phyloP scores from a whole-genome alignment of 2,888 invertebrate species.

The Drosophila suboccidentalis region DNA sequence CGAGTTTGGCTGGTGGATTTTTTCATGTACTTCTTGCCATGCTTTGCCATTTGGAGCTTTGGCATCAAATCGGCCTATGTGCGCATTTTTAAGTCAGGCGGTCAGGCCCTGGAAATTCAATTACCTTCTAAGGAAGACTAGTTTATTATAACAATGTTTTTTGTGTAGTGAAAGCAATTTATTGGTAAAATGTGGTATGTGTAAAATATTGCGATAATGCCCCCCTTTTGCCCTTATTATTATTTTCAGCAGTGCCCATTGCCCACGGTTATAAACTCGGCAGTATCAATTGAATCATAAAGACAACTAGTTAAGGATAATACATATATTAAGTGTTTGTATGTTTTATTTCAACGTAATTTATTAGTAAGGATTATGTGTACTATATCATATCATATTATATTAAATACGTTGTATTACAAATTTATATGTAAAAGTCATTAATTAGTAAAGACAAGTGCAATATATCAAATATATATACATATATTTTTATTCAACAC shows the following conservation, averaged over 20 bases:
- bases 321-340: neutral
- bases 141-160: neutral
- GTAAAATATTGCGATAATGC: slow-evolving; percentile 15
- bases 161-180: neutral
- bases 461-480: too few relatives aligned
- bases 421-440: too few relatives aligned
- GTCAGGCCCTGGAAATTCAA: slow-evolving; percentile 60
- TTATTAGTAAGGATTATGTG: neutral
- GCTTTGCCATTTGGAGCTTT: slow-evolving; percentile 89
- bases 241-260: slow-evolving; percentile 24
- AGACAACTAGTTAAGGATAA: neutral
- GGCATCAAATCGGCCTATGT: slow-evolving; percentile 88
- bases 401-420: too few relatives aligned
- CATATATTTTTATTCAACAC: too few relatives aligned
- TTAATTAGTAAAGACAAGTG: too few relatives aligned
- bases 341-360: slow-evolving; percentile 4
- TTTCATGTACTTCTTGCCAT: slow-evolving; percentile 89
- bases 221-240: slow-evolving; percentile 14
- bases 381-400: too few relatives aligned
- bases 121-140: slow-evolving; percentile 76
- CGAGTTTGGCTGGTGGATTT: slow-evolving; percentile 88
- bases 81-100: slow-evolving; percentile 86
- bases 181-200: slow-evolving; percentile 15
- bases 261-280: slow-evolving; percentile 13
- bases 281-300: slow-evolving; percentile 6